Evolutionary conservation across 2,113 vertebrate genomes (phyloP).

Genomic region (Phycodurus eques): DNA sequence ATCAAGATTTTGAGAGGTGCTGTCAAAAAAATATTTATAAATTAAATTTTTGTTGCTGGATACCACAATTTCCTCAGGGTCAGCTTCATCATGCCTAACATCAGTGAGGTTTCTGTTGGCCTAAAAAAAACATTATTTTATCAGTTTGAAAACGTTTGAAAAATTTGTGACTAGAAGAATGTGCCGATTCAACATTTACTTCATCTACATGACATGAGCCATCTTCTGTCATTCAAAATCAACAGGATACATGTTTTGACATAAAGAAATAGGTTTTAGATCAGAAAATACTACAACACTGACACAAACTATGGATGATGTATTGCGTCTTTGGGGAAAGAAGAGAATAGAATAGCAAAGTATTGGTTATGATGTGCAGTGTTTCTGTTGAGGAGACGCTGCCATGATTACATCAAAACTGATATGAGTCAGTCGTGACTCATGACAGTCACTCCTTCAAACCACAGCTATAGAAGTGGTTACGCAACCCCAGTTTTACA

Average conservation of each 20-base stretch:
- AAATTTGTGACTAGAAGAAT: not conserved
- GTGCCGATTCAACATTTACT: not conserved
- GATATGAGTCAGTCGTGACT: constrained; percentile 32
- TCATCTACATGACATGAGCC: not conserved
- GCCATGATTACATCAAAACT: constrained; percentile 11
- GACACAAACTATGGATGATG: not conserved
- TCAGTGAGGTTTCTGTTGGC: not conserved
- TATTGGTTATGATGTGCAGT: not conserved
- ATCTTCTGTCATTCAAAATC: not conserved
- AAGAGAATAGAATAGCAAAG: not conserved
- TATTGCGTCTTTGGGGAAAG: not conserved
- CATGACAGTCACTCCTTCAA: not conserved
- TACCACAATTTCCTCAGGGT: not conserved
- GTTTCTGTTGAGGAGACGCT: constrained; percentile 13
- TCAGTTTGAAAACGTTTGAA: not conserved
- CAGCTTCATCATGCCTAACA: not conserved
- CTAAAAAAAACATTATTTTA: not conserved
- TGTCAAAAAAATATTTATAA: not conserved
- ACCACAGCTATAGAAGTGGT: constrained; percentile 1
- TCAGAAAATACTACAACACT: not conserved
- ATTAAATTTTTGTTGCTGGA: not conserved
- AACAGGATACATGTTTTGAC: not conserved
- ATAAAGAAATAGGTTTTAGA: not conserved
- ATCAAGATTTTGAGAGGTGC: not conserved
- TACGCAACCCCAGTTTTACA: not conserved